Base-by-base conservation (phyloP, 2,888 invertebrate genomes). In the Leptopilina myrica region DNA sequence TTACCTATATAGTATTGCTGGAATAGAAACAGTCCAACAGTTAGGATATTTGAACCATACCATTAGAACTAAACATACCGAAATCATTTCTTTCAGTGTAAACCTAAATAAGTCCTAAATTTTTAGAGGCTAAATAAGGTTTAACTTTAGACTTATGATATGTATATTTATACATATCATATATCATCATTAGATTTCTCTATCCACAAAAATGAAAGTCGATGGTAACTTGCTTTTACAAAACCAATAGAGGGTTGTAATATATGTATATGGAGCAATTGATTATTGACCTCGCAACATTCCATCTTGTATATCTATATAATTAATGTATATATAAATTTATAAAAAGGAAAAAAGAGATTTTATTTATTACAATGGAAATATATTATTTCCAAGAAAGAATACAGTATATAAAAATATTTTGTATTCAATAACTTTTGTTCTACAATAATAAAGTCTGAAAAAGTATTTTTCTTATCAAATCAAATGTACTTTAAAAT, bases 221-320 rank as follows among this genome's bases (percentile, higher is more conserved):
- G 69, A 73, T 73, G 69, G 73, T 73, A 73, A 73, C 53, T 26
- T 56, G 73, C 33, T 73, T 43, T 56, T 73, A 56, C 73, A 59
- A 73, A 73, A 59, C n/a, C 56, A 53, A 43, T 43, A 49, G 49
- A 56, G 56, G 73, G 73, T 33, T 59, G 56, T 73, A 33, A 59
- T 73, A 40, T 73, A 73, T 56, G 56, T 8, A 73, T 73, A 15
- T 73, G n/a, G 73, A 53, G 73, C 73, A 56, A 73, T 73, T 73
- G 53, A 73, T 73, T 73, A 73, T 73, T 73, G 15, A 73, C 49
- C 49, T 69, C 49, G 49, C 49, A 26, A 33, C 73, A 73, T 59
- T 33, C n/a, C 14, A 62, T 43, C 43, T 1, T 43, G 43, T 43
- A 43, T 8, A 43, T 43, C 3, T 33, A 33, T 33, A 33, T 33